Percentiles rank a stretch among this genome's conserved stretches.
Conservation (phyloP, 1,140 invertebrate species). For the Bombus huntii region DNA sequence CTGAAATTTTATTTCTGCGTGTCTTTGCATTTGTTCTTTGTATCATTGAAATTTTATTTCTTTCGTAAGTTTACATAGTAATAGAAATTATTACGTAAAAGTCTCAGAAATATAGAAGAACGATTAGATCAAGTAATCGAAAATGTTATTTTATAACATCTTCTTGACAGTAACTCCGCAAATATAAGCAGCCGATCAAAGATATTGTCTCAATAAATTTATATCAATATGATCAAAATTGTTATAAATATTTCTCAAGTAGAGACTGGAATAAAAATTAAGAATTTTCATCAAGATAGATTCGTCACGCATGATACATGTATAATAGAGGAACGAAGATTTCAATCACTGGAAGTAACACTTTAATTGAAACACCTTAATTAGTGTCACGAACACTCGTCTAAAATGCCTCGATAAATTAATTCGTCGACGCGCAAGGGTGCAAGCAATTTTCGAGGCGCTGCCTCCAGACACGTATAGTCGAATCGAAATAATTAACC, state of each 20-base stretch:
- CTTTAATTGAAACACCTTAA: not conserved
- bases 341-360: not conserved
- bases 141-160: too few relatives aligned
- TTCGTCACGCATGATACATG: too few relatives aligned
- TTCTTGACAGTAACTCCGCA: too few relatives aligned
- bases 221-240: too few relatives aligned
- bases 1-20: too few relatives aligned
- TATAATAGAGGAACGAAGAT: not conserved
- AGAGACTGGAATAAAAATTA: not conserved
- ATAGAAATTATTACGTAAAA: too few relatives aligned
- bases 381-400: not conserved
- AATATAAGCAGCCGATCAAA: not conserved
- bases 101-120: too few relatives aligned
- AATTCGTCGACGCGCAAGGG: not conserved
- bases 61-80: too few relatives aligned
- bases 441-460: constrained; percentile 12
- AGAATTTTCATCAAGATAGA: not conserved
- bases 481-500: constrained; percentile 52
- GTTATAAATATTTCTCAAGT: not conserved
- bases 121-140: too few relatives aligned
- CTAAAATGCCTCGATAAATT: constrained; percentile 2
- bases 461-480: constrained; percentile 28
- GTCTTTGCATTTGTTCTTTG: too few relatives aligned
- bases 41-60: too few relatives aligned
- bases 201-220: not conserved